phyloP scores from a whole-genome alignment of 1,140 invertebrate species.

The Bradysia coprophila region DNA sequence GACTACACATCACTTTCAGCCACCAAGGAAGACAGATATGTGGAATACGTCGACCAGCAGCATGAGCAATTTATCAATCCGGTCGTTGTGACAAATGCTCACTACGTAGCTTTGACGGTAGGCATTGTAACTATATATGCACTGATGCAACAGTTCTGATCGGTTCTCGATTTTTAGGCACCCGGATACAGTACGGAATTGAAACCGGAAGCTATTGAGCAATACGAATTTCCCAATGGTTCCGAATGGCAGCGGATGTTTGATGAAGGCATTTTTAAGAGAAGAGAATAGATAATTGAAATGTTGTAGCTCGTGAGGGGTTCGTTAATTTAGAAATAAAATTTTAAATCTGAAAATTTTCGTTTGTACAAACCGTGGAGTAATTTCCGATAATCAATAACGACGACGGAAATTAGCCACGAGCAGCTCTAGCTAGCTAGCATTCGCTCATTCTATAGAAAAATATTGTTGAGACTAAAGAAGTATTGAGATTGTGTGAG shows the following conservation, averaged over 20 bases:
- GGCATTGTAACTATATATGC: constrained; percentile 6
- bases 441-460: too few species aligned
- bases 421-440: background rate
- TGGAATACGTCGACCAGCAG: constrained; percentile 79
- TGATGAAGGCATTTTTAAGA: background rate
- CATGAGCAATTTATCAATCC: constrained; percentile 72
- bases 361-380: background rate
- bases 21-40: constrained; percentile 46
- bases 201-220: constrained; percentile 37
- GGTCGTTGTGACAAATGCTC: constrained; percentile 41
- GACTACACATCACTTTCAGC: constrained; percentile 59
- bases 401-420: background rate
- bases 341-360: background rate
- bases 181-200: constrained; percentile 69
- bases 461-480: background rate
- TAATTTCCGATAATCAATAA: background rate
- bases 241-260: constrained; percentile 35
- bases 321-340: background rate
- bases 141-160: constrained; percentile 2
- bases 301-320: background rate
- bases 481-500: too few species aligned
- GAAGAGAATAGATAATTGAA: background rate
- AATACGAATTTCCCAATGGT: constrained; percentile 58
- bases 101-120: constrained; percentile 55
- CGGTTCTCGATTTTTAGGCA: constrained; percentile 29